phyloP scores from a whole-genome alignment of 1,140 invertebrate species.

The Conus ventricosus region DNA sequence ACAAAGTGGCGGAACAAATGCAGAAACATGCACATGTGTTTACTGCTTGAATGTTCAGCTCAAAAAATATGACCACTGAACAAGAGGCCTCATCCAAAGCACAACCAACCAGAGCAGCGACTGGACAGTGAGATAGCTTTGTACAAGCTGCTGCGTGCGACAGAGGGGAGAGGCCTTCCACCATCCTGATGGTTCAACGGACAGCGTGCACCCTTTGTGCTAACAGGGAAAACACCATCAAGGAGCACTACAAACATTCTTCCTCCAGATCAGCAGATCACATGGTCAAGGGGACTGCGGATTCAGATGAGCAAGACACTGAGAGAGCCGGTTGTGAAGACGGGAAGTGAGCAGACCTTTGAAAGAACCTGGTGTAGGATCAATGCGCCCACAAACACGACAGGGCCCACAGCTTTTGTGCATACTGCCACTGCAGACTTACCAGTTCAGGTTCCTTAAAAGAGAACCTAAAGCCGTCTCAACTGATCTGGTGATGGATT shows the following conservation, averaged over 20 bases:
- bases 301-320: neutral
- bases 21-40: neutral
- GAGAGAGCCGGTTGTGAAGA: neutral
- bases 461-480: neutral
- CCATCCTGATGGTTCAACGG: no score
- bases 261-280: no score
- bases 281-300: no score
- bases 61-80: neutral
- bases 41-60: conserved; percentile 14
- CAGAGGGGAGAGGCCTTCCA: no score
- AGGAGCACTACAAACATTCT: no score
- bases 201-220: no score
- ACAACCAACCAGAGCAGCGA: neutral
- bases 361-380: neutral
- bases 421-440: neutral
- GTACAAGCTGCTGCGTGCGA: neutral
- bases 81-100: neutral
- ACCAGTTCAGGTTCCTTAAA: neutral
- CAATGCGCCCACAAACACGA: neutral
- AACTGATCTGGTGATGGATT: conserved; percentile 37
- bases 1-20: no score
- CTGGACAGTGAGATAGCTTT: neutral
- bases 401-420: neutral
- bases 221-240: no score
- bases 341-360: neutral